These are phyloP conservation scores for Bugulina stolonifera DNA, from an alignment of 2,888 invertebrate species.

Conservation along the genomic window DNA sequence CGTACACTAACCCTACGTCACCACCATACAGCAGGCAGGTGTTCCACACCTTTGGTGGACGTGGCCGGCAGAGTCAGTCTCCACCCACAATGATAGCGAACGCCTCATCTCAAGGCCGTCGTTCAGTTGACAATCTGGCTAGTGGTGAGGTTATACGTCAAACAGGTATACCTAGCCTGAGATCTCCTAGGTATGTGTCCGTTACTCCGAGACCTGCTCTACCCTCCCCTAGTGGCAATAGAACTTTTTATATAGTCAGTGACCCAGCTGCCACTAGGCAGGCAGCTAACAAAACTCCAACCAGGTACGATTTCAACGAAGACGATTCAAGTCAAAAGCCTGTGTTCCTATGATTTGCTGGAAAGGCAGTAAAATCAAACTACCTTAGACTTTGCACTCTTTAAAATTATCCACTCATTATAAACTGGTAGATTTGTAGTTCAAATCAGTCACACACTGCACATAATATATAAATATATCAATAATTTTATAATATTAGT, in stretches of 20 bases:
- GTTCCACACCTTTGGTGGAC: constrained; percentile 21
- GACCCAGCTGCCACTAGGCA: neutral
- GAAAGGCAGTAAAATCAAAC: too few species aligned
- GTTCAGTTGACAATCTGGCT: neutral
- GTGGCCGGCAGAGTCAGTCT: neutral
- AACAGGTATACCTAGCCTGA: neutral
- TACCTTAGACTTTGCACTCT: too few species aligned
- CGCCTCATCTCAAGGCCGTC: neutral
- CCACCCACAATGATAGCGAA: neutral
- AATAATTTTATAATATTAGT: too few species aligned
- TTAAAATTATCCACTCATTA: too few species aligned
- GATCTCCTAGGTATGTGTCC: neutral
- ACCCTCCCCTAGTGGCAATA: neutral
- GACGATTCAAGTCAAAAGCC: neutral
- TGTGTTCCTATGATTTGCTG: neutral
- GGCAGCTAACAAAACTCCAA: neutral
- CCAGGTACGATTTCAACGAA: constrained; percentile 21
- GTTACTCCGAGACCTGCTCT: neutral
- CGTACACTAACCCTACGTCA: neutral
- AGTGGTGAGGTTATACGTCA: neutral
- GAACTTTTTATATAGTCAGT: constrained; percentile 10
- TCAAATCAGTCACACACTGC: too few species aligned
- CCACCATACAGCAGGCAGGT: neutral
- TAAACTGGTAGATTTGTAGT: too few species aligned
- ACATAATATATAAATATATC: too few species aligned